A percentile compares a stretch with the other conserved stretches of the same genome.
Conservation (phyloP, 2,113 vertebrate genomes). For the Chroicocephalus ridibundus region DNA sequence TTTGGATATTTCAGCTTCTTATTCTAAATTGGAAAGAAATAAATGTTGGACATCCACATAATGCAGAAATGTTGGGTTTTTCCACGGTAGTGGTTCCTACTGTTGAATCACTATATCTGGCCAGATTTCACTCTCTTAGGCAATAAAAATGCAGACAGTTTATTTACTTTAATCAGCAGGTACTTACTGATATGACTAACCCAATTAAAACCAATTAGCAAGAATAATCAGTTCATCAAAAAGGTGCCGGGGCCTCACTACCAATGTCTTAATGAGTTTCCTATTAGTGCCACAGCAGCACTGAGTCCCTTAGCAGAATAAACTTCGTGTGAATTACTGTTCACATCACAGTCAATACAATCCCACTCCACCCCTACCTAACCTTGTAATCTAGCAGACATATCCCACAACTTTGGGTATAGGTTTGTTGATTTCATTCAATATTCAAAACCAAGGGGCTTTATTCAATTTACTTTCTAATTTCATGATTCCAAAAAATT, state of each 20-base stretch:
- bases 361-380: background rate
- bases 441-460: background rate
- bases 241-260: background rate
- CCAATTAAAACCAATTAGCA: background rate
- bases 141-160: background rate
- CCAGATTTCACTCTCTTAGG: background rate
- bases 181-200: background rate
- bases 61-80: background rate
- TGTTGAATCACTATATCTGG: background rate
- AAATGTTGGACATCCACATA: background rate
- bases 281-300: background rate
- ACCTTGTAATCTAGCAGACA: background rate
- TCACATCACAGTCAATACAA: background rate
- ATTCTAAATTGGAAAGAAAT: background rate
- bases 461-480: background rate
- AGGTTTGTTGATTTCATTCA: background rate
- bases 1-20: background rate
- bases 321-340: background rate
- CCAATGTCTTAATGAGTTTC: background rate
- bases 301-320: background rate
- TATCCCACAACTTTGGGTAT: background rate
- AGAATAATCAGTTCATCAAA: background rate
- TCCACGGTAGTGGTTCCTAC: background rate
- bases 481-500: background rate
- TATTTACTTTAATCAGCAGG: background rate